A percentile compares a stretch with the other conserved stretches of the same genome.
Evolutionary conservation across 1,140 invertebrate genomes (phyloP).

Genomic region (Bombus sibiricus): DNA sequence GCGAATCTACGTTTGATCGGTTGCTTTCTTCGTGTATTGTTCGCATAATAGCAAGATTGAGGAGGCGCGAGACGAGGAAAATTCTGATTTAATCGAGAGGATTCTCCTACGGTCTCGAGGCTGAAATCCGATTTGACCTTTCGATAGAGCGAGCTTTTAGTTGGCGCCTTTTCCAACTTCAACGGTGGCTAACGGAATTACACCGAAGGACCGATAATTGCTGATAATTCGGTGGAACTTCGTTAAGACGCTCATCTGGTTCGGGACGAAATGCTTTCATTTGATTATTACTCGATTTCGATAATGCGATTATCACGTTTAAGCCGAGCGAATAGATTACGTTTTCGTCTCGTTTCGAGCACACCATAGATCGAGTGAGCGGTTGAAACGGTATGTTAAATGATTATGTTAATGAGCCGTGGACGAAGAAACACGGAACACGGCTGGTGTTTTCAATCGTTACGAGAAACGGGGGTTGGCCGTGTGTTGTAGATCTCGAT

Average conservation of each 20-base stretch:
- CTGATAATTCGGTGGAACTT: slow-evolving; percentile 82
- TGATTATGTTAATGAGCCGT: background rate
- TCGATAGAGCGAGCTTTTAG: slow-evolving; percentile 78
- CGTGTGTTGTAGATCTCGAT: background rate
- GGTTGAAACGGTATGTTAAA: background rate
- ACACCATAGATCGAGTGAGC: slow-evolving; percentile 33
- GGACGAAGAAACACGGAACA: background rate
- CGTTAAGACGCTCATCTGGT: slow-evolving; percentile 82
- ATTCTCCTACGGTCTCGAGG: slow-evolving; percentile 11
- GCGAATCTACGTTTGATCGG: background rate
- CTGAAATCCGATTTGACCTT: slow-evolving; percentile 68
- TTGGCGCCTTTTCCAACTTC: slow-evolving; percentile 79
- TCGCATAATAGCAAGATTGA: background rate
- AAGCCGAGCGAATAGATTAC: slow-evolving; percentile 62
- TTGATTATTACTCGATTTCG: slow-evolving; percentile 81
- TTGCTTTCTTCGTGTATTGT: background rate
- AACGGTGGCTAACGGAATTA: slow-evolving; percentile 79
- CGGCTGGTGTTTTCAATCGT: background rate
- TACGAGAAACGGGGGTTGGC: background rate
- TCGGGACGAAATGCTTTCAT: slow-evolving; percentile 80
- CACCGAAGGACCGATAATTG: slow-evolving; percentile 82
- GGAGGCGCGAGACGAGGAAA: background rate
- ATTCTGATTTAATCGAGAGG: slow-evolving; percentile 44
- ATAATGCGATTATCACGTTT: slow-evolving; percentile 76
- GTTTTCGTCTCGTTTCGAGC: slow-evolving; percentile 43